Evolutionary conservation across 2,888 invertebrate species (phyloP), one percentile per base, ranked within the genome.

Genomic region (Phragmatobia fuliginosa): DNA sequence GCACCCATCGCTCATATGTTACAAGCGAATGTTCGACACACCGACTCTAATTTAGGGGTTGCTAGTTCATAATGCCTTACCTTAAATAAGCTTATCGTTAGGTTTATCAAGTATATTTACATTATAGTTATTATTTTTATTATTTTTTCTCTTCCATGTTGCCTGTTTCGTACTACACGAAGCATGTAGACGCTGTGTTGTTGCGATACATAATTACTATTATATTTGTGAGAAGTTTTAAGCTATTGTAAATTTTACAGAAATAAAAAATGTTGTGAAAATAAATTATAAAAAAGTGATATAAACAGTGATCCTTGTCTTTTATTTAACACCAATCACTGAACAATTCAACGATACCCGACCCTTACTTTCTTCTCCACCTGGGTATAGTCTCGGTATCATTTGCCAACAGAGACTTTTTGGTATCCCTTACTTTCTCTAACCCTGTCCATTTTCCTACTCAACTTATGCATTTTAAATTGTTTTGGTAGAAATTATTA

Each of bases 201-300:
- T 92, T 91, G 88, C 91, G 90, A 90, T 89, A 90, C 87, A 90
- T 90, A 89, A 88, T 87, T 87, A 90, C 78, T 83, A 84, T 83
- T 91, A 92, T 92, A 93, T 94, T 94, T 94, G 94, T 93, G 94
- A 94, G 90, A 92, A 94, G 92, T 93, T 94, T 94, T 94, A 95
- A 94, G 94, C 93, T 94, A 95, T 93, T 94, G 94, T 95, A 95
- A 94, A 94, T 95, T 94, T 95, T 95, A 94, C 95, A 95, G 93
- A 95, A 95, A 84, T 94, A 94, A 93, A 93, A 94, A 94, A 94
- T 94, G 94, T 94, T 94, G 94, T 94, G 94, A 94, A 94, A 94
- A 94, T 93, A 94, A 94, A 94, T 93, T 93, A 93, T 94, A 94
- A 95, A 94, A 94, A 95, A 92, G 94, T 94, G 94, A 95, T 94